Evolutionary conservation across 1,140 invertebrate species (phyloP).

Genomic region (Caenorhabditis brenneri): DNA sequence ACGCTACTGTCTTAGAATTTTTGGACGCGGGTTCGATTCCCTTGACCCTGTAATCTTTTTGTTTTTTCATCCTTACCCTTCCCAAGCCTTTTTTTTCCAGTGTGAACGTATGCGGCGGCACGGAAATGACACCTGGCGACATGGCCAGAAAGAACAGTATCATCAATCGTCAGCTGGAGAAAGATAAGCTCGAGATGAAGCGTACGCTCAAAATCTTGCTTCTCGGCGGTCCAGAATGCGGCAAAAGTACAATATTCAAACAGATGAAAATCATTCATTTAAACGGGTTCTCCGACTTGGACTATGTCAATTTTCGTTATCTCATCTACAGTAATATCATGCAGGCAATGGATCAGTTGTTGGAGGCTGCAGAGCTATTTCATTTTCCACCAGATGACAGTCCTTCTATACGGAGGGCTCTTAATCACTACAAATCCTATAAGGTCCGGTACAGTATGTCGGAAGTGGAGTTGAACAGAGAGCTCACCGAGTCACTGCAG

Average conservation of each 20-base stretch:
- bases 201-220: conserved; percentile 63
- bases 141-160: conserved; percentile 36
- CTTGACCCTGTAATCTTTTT: background rate
- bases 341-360: conserved; percentile 43
- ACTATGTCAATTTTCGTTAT: conserved; percentile 50
- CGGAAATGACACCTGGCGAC: background rate
- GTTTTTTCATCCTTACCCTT: background rate
- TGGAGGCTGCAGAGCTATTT: conserved; percentile 25
- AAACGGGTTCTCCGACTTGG: conserved; percentile 45
- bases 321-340: conserved; percentile 45
- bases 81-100: background rate
- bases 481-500: background rate
- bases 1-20: no score
- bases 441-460: background rate
- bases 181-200: conserved; percentile 56
- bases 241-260: conserved; percentile 65
- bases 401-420: background rate
- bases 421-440: background rate
- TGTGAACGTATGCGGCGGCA: conserved; percentile 22
- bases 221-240: conserved; percentile 62
- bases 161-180: conserved; percentile 61
- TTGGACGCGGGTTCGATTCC: no score
- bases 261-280: conserved; percentile 60
- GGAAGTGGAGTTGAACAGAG: conserved; percentile 15
- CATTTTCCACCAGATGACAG: conserved; percentile 15